A percentile compares a stretch with the other conserved stretches of the same genome.
Evolutionary conservation across 2,888 invertebrate genomes (phyloP).

Genomic region (Mayetiola destructor): DNA sequence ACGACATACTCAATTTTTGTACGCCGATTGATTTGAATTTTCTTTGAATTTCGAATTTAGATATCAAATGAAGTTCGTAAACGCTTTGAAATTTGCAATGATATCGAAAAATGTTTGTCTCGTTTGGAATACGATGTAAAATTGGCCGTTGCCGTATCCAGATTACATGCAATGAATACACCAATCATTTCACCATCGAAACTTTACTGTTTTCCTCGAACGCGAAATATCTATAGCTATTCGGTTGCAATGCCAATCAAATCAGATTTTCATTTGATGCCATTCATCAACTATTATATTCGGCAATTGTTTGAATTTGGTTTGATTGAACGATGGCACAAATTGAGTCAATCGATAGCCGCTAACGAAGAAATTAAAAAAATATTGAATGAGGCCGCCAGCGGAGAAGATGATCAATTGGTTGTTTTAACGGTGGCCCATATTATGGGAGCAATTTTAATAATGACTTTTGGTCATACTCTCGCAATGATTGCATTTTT

Average conservation of each 20-base stretch:
- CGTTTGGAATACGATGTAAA: slow-evolving; percentile 23
- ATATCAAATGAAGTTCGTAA: slow-evolving; percentile 28
- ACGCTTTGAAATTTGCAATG: slow-evolving; percentile 28
- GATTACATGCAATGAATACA: slow-evolving; percentile 30
- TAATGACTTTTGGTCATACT: background rate
- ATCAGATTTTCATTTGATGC: slow-evolving; percentile 29
- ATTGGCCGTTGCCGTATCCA: slow-evolving; percentile 29
- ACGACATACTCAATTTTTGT: too few species aligned
- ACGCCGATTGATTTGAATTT: too few species aligned
- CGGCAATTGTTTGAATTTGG: slow-evolving; percentile 31
- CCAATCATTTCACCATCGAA: slow-evolving; percentile 27
- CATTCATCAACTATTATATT: slow-evolving; percentile 30
- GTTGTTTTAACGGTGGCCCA: slow-evolving; percentile 13
- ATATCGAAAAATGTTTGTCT: slow-evolving; percentile 29
- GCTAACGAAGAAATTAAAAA: background rate
- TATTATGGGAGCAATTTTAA: slow-evolving; percentile 8
- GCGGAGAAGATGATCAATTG: background rate
- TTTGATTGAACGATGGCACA: slow-evolving; percentile 31
- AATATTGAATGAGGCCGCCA: background rate
- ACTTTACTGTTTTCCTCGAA: slow-evolving; percentile 30
- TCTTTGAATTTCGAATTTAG: slow-evolving; percentile 22
- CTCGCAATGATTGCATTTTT: background rate
- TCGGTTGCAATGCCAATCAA: slow-evolving; percentile 30
- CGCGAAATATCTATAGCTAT: slow-evolving; percentile 31
- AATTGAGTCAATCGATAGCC: slow-evolving; percentile 21